Base-by-base conservation (phyloP, 2,888 invertebrate genomes). In the Melinaea menophilus region DNA sequence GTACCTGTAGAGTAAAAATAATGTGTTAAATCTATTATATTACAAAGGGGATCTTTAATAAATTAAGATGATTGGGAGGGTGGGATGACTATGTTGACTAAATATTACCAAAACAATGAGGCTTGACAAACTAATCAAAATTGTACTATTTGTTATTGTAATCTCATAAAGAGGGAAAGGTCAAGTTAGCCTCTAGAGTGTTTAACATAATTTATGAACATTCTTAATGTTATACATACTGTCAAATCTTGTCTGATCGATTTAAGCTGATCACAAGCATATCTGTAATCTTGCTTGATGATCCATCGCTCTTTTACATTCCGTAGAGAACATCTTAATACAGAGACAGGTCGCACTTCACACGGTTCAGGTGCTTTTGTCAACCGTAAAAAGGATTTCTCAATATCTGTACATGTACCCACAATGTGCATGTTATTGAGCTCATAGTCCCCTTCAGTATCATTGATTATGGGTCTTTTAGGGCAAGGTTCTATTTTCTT, bases 171-270 rank as follows among this genome's bases (percentile, higher is more conserved):
- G 22, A 22, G 22, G 22, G 22, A 22, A 22, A 22, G 22, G 22
- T 22, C 22, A 22, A 22, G 22, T 22, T 22, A 22, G 22, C 22
- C 22, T 22, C 22, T 22, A 22, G 22, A 22, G 22, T 22, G 22
- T 22, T 22, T 22, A 22, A 22, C 22, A 22, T 22, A 22, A 22
- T 22, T 22, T 22, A 22, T 22, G 22, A 22, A 22, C 22, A 22
- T 35, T 48, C 12, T 51, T 12, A 12, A 59, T 13, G 33, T 55
- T 55, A 56, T 58, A 77, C 94, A 92, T 86, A 98, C 99, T 68
- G 99, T 99, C 75, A 99, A 92, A 93, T 99, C 99, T 91, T 99
- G 99, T 74, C 99, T 92, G 72, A 99, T 99, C 7, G 99, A 98
- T 88, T 99, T 99, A 64, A 99, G 92, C 88, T 99, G 99, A 92